Conservation (phyloP, 2,888 invertebrate species). For the Thymelicus sylvestris region DNA sequence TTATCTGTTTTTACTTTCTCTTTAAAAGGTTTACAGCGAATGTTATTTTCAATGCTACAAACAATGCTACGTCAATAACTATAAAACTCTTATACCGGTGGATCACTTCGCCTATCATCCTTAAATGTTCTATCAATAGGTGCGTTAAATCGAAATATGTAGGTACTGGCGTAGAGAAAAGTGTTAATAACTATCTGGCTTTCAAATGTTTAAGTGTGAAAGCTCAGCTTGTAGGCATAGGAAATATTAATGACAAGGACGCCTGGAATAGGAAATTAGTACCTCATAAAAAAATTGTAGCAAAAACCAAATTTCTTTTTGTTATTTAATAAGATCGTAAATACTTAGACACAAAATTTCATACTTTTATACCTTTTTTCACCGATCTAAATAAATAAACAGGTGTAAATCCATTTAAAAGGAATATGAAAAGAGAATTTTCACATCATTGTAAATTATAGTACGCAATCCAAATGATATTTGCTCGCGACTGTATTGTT, state of each 20-base stretch:
- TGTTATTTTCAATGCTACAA: slow-evolving; percentile 30
- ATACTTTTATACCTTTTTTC: no score
- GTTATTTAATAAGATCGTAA: no score
- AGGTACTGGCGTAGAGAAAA: slow-evolving; percentile 11
- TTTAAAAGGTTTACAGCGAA: slow-evolving; percentile 44
- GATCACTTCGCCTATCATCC: slow-evolving; percentile 42
- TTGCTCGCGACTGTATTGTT: slow-evolving; percentile 46
- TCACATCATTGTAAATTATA: background rate
- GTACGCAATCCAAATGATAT: background rate
- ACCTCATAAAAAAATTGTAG: no score
- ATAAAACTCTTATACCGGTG: slow-evolving; percentile 42
- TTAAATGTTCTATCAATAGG: slow-evolving; percentile 34
- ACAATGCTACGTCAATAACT: slow-evolving; percentile 42
- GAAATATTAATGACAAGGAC: no score
- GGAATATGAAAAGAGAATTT: background rate
- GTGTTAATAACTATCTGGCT: background rate
- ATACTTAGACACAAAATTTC: no score
- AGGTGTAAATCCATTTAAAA: no score
- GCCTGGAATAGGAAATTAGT: no score
- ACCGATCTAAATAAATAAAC: no score
- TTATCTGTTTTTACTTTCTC: slow-evolving; percentile 35
- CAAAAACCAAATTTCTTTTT: no score
- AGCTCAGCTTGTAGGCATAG: no score
- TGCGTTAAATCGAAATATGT: slow-evolving; percentile 12
- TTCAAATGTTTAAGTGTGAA: no score